These are phyloP conservation scores for Toxonevra muliebris DNA, from an alignment of 2,888 invertebrate genomes.

Conservation along the genomic window DNA sequence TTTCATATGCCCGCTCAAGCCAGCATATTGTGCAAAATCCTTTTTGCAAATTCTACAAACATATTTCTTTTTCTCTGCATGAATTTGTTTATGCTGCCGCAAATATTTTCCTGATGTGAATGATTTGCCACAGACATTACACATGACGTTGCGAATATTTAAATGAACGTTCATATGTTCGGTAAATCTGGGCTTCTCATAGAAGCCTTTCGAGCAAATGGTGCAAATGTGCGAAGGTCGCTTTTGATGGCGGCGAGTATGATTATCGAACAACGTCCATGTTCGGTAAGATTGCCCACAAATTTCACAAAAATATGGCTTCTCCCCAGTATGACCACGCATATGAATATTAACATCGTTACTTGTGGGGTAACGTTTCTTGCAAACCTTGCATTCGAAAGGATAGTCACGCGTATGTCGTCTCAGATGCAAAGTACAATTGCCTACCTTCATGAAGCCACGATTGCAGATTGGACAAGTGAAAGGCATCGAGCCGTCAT, in stretches of 20 bases:
- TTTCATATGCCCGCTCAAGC: constrained; percentile 42
- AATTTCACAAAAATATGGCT: constrained; percentile 48
- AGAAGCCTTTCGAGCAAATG: constrained; percentile 49
- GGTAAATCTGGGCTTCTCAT: constrained; percentile 50
- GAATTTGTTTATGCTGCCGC: constrained; percentile 45
- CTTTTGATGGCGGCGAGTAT: constrained; percentile 46
- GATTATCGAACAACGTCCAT: constrained; percentile 46
- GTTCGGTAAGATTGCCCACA: constrained; percentile 53
- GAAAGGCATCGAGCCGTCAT: constrained; percentile 41
- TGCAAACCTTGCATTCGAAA: constrained; percentile 51
- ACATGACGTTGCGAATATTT: constrained; percentile 53
- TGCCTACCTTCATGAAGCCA: constrained; percentile 54
- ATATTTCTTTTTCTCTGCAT: constrained; percentile 41
- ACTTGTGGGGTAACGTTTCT: constrained; percentile 48
- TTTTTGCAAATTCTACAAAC: constrained; percentile 42
- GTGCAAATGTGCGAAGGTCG: constrained; percentile 40
- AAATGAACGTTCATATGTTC: constrained; percentile 56
- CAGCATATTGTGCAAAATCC: constrained; percentile 44
- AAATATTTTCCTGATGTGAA: constrained; percentile 48
- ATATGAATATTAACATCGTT: constrained; percentile 48
- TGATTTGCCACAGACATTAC: constrained; percentile 47
- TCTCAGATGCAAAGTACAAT: constrained; percentile 54
- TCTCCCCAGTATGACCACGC: constrained; percentile 56
- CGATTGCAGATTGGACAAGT: constrained; percentile 43
- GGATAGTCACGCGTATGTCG: constrained; percentile 54